Conservation (phyloP, 1,140 invertebrate species). For the Proales similis region DNA sequence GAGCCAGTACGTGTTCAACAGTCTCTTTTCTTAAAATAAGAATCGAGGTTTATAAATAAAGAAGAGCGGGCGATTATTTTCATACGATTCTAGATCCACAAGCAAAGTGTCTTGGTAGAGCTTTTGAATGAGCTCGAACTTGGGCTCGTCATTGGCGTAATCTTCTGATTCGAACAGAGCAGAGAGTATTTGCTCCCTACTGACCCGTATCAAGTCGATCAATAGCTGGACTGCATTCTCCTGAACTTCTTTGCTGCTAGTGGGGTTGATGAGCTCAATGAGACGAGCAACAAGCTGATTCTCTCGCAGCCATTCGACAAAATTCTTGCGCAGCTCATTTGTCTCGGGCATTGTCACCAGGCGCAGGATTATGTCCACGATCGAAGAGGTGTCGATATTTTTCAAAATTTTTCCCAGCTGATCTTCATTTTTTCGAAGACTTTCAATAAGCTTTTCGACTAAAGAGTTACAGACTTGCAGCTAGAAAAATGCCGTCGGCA, state of each 20-base stretch:
- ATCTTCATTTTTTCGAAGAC: slow-evolving; percentile 73
- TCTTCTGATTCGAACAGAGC: no score
- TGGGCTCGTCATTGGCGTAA: no score
- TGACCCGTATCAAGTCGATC: slow-evolving; percentile 68
- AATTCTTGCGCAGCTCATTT: slow-evolving; percentile 66
- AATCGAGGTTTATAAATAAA: no score
- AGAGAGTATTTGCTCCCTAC: slow-evolving; percentile 59
- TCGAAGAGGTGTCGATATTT: slow-evolving; percentile 84
- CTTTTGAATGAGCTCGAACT: no score
- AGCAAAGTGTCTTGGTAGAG: no score
- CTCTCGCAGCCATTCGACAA: slow-evolving; percentile 59
- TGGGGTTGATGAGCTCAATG: background rate
- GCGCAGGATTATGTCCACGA: slow-evolving; percentile 84
- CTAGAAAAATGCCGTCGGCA: background rate
- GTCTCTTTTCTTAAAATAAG: no score
- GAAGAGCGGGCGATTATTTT: no score
- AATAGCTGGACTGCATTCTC: slow-evolving; percentile 71
- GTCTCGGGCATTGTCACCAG: slow-evolving; percentile 76
- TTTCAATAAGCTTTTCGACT: slow-evolving; percentile 76
- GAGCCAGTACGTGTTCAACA: no score
- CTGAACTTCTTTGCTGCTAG: slow-evolving; percentile 57
- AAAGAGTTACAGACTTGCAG: slow-evolving; percentile 37
- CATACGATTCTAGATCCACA: no score
- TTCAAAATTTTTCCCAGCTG: slow-evolving; percentile 75
- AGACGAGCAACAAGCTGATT: background rate